Conservation (phyloP, 2,113 vertebrate genomes). For the Hepsetus odoe region DNA sequence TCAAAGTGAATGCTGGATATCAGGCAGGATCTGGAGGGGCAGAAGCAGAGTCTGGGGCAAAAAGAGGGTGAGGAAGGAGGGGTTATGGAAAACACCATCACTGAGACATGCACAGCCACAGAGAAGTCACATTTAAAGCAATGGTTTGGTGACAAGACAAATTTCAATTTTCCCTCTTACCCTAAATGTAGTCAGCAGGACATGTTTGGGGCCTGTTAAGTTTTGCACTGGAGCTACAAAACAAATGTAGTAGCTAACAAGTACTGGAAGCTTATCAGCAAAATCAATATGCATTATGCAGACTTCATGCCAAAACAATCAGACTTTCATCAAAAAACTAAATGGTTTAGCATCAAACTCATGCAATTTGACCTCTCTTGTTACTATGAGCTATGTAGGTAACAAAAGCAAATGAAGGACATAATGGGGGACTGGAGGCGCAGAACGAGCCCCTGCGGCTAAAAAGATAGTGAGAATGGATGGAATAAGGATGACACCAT, state of each 20-base stretch:
- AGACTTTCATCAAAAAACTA: no score
- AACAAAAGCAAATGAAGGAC: no score
- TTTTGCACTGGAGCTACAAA: background rate
- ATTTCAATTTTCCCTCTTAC: background rate
- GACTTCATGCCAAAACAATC: no score
- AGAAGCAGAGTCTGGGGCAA: constrained; percentile 16
- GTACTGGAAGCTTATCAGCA: background rate
- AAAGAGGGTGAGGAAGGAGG: background rate
- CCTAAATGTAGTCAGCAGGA: background rate
- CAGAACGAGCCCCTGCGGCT: no score
- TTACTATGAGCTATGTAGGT: no score
- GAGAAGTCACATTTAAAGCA: background rate
- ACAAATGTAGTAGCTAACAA: background rate
- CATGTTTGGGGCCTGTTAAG: background rate
- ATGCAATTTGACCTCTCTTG: no score
- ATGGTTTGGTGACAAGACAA: background rate
- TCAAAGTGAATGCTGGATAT: constrained; percentile 29
- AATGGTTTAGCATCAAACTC: no score
- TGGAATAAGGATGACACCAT: no score
- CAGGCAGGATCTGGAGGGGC: constrained; percentile 9
- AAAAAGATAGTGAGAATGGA: no score
- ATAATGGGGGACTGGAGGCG: no score
- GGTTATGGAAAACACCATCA: constrained; percentile 51
- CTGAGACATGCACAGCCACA: background rate
- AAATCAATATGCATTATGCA: no score